Base-by-base conservation (phyloP, 2,113 vertebrate genomes). In the Xenotilapia leptura region DNA sequence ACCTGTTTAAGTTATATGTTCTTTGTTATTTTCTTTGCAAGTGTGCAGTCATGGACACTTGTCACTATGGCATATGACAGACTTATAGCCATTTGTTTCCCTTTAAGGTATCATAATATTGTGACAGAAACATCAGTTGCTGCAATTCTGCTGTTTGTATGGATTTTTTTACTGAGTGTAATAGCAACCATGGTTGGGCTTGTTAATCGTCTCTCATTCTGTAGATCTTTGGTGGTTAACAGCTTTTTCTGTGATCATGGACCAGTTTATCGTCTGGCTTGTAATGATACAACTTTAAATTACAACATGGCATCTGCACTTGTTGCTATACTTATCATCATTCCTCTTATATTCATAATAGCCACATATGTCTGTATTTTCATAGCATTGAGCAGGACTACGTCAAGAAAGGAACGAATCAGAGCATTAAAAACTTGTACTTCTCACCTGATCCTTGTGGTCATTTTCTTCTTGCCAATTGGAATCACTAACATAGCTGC, bases 241-340 rank as follows among this genome's bases (percentile, higher is more conserved):
- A 93, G 90, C 47, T 94, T 94, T 85, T 95, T 86, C 62, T 96
- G 95, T 88, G 95, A 96, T 70, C 93, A 95, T 19, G 80, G 56
- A 3, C 93, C 94, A 7, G 4, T 91, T 5, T 91, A 15, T 82
- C 45, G 2, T 19, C 83, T 96, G 6, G 92, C 94, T 8, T 96
- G 95, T 79, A 95, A 93, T 86, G 87, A 91, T 42, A 54, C 3
- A 0, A 9, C 60, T 36, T 23, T 68, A 17, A 94, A 96, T 7
- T 95, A 62, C 62, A 68, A 38, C 33, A n/a, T 36, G 2, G 26
- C 28, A 14, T 7, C 12, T 19, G 9, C 3, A 9, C 31, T 62
- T 62, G 0, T 31, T 0, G 0, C 9, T 33, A 1, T 51, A 12
- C 1, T 90, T 0, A 4, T 87, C 8, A 84, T 53, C 19, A 4